Evolutionary conservation across 2,797 vertebrate species (phyloP), one percentile per base, ranked within the genome.

Genomic region (Microctenopoma stevenorrisi): DNA sequence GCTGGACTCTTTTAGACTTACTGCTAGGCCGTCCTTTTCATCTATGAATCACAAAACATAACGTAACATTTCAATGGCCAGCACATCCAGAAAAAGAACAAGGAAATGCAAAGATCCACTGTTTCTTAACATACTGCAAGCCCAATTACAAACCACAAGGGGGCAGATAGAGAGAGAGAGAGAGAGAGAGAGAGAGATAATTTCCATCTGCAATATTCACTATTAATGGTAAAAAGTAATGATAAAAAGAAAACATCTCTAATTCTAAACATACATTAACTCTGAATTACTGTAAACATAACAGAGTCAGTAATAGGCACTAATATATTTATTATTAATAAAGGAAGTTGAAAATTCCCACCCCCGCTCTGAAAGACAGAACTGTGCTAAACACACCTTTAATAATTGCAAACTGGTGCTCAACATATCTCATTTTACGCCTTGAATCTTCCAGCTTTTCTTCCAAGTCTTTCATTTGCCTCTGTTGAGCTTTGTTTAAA

Each of bases 381-480:
- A 18, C 16, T 16, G 25, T 25, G 8, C 44, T n/a, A 79, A 78
- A 62, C 81, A 76, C 90, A 96, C 98, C 97, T 96, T 94, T 96
- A 50, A 95, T 76, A 1, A 99, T 95, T 11, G 94, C 93, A 89
- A 96, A 95, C 81, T 99, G 97, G 85, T 99, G 98, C 79, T 96
- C 96, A 33, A 97, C 78, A 74, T 95, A 97, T 77, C 97, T 95
- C 89, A 96, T 92, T 52, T 95, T 96, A 49, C 95, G 95, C 4
- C 94, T 93, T 40, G 94, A 94, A 78, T 99, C 97, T 72, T 97
- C 96, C 66, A 98, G 88, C 65, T 97, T 96, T 69, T 87, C 92
- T 78, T 95, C 95, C 85, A 98, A 89, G 72, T 96, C 96, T 78
- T 96, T 95, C 40, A 96, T 91, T 82, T 97, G 95, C 83, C 97